Evolutionary conservation across 1,140 invertebrate genomes (phyloP), one percentile per base, ranked within the genome.

Genomic region (Dreissena polymorpha): DNA sequence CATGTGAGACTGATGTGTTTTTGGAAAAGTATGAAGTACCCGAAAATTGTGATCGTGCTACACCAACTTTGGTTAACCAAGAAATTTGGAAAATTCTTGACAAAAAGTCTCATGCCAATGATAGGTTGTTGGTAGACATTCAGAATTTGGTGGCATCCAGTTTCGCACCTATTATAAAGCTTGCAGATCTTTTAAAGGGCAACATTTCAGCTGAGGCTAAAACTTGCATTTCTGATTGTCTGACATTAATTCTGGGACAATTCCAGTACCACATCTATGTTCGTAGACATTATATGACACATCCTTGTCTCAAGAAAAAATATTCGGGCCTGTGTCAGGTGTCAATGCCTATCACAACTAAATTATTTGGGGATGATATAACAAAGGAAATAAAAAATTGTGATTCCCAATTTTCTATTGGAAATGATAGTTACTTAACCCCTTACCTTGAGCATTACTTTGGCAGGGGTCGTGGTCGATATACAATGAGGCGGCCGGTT

Each of bases 351-450:
- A 51, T 77, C n/a, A 67, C 74, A 29, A 50, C 25, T 49, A 29
- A 77, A 67, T 53, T 77, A n/a, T 77, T 77, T 77, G 60, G 74
- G 7, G 74, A 77, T 53, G 60, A 77, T 67, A 67, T 77, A 1
- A 16, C 25, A 7, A 77, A 67, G 51, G 74, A 77, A 51, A 77
- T 77, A 0, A 77, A 80, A 39, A n/a, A 10, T 21, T 80, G 77
- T 80, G 77, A 80, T n/a, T n/a, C 57, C 21, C 21, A n/a, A 23
- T 60, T 50, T 51, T 72, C 55, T 16, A n/a, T 71, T 16, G 57
- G 21, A n/a, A 71, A 64, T 14, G 77, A 71, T 50, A 10, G 23
- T 14, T 80, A 60, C 57, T 39, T 39, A 39, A 2, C 39, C 39
- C 60, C 27, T 50, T 18, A 76, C 10, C 29, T n/a, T 29, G 49